Evolutionary conservation across 2,797 vertebrate species (phyloP).

Genomic region (Sebastes jordani): DNA sequence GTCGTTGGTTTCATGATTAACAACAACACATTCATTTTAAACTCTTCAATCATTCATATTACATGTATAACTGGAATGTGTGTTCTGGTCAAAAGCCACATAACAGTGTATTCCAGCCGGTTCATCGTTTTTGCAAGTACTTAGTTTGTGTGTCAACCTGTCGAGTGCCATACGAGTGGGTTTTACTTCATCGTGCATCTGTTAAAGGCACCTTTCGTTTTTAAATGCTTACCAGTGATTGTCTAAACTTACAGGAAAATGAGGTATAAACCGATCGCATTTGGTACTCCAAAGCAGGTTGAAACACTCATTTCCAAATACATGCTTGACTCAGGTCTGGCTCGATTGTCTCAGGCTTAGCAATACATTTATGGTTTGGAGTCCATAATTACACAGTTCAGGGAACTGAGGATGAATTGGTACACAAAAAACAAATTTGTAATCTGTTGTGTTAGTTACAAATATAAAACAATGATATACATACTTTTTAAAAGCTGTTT

Average conservation of each 20-base stretch:
- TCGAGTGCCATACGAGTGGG: neutral
- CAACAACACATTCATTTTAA: slow-evolving; percentile 23
- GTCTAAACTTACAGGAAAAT: slow-evolving; percentile 1
- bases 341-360: slow-evolving; percentile 2
- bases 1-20: slow-evolving; percentile 23
- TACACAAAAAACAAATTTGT: slow-evolving; percentile 26
- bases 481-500: slow-evolving; percentile 61
- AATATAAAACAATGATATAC: slow-evolving; percentile 71
- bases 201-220: neutral
- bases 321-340: slow-evolving; percentile 1
- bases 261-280: neutral
- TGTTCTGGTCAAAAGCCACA: slow-evolving; percentile 42
- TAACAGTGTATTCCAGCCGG: neutral
- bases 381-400: slow-evolving; percentile 9
- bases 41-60: slow-evolving; percentile 20
- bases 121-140: neutral
- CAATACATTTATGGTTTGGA: slow-evolving; percentile 10
- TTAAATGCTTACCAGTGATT: slow-evolving; percentile 12
- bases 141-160: slow-evolving; percentile 4
- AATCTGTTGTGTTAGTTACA: slow-evolving; percentile 71
- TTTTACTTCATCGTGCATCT: slow-evolving; percentile 1
- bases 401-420: neutral
- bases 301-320: slow-evolving; percentile 6
- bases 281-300: neutral
- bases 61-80: slow-evolving; percentile 55